Percentiles rank a stretch among this genome's conserved stretches.
phyloP scores from a whole-genome alignment of 2,113 vertebrate genomes.

The Elanoides forficatus region DNA sequence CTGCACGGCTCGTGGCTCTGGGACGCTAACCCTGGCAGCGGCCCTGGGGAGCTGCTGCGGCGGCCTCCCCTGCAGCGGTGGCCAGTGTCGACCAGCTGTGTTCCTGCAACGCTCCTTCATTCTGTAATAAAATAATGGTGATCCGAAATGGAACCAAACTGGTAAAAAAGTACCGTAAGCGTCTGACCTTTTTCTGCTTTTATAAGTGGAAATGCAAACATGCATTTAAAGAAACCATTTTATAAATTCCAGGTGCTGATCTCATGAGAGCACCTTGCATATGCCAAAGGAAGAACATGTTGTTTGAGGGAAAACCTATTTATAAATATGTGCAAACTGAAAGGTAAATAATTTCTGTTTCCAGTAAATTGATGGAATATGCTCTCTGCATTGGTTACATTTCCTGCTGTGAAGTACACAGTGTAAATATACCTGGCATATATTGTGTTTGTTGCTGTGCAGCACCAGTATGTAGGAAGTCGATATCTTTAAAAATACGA shows the following conservation, averaged over 20 bases:
- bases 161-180: fast-evolving
- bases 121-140: neutral
- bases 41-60: neutral
- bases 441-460: neutral
- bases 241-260: slow-evolving; percentile 8
- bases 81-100: fast-evolving
- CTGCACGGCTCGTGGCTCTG: neutral
- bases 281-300: neutral
- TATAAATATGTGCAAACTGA: neutral
- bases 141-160: neutral
- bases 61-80: neutral
- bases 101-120: no score
- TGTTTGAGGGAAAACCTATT: neutral
- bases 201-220: neutral
- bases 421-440: neutral
- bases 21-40: neutral
- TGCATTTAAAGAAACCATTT: neutral
- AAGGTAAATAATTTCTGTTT: neutral
- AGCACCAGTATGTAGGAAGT: neutral
- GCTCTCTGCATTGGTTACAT: neutral
- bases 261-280: neutral
- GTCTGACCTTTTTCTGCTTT: neutral
- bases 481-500: neutral
- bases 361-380: neutral
- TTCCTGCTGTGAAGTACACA: neutral